Conservation (phyloP, 2,888 invertebrate genomes). For the Napeogenes sylphis region DNA sequence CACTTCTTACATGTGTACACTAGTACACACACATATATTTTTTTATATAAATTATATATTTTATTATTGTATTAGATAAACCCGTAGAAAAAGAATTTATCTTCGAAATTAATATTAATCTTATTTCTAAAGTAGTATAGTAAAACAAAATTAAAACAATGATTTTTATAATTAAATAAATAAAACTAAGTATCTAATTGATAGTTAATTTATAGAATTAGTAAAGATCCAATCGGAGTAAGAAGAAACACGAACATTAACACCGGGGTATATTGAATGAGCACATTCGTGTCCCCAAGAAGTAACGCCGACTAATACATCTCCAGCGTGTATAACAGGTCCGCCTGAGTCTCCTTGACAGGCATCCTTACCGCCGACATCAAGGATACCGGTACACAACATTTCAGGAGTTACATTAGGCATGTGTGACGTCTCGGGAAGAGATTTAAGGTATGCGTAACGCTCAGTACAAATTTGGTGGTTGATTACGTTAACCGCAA, state of each 20-base stretch:
- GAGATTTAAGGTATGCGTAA: not conserved
- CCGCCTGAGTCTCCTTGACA: constrained; percentile 73
- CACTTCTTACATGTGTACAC: no score
- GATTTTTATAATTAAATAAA: no score
- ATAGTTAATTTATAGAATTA: constrained; percentile 31
- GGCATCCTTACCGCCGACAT: constrained; percentile 47
- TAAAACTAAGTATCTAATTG: no score
- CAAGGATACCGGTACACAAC: constrained; percentile 56
- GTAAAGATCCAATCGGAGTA: constrained; percentile 42
- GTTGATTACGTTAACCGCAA: no score
- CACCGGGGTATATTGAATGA: constrained; percentile 41
- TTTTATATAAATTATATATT: no score
- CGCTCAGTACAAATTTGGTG: no score
- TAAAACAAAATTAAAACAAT: no score
- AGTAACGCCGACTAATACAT: constrained; percentile 49
- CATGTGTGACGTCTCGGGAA: not conserved
- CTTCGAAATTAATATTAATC: no score
- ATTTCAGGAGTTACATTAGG: constrained; percentile 31
- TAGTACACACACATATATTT: no score
- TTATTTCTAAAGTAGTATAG: no score
- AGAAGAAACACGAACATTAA: constrained; percentile 43
- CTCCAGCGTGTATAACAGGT: constrained; percentile 52
- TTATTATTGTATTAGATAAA: no score
- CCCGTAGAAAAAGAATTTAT: no score
- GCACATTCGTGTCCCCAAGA: constrained; percentile 46